Conservation (phyloP, 2,113 vertebrate genomes). For the Grammomys surdaster region DNA sequence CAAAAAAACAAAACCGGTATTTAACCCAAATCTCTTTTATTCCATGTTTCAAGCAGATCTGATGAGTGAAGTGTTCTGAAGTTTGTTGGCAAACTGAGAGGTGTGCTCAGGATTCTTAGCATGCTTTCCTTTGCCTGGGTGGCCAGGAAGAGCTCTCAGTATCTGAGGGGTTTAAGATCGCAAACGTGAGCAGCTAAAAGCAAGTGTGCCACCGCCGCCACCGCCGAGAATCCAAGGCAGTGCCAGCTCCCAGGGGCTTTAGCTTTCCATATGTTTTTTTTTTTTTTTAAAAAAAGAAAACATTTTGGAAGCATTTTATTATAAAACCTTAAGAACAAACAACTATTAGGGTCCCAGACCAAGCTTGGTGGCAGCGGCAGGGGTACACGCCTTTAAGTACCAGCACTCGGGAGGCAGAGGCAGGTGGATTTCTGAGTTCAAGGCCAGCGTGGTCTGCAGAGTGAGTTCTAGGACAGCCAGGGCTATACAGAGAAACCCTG, state of each 20-base stretch:
- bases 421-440: background rate
- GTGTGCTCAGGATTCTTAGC: no score
- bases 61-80: background rate
- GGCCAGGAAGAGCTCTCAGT: no score
- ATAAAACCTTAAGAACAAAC: background rate
- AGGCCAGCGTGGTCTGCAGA: background rate
- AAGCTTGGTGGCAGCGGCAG: background rate
- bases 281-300: background rate
- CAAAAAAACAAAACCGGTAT: background rate
- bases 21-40: background rate
- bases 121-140: background rate
- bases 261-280: background rate
- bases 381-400: background rate
- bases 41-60: background rate
- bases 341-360: background rate
- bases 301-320: background rate
- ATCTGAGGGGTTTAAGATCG: background rate
- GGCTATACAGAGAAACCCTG: background rate
- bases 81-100: background rate
- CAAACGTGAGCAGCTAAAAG: rapidly evolving
- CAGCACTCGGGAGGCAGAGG: background rate
- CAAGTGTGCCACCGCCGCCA: no score
- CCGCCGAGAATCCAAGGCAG: no score
- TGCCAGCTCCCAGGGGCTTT: no score
- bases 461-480: background rate